phyloP scores from a whole-genome alignment of 2,113 vertebrate genomes.

The Paramisgurnus dabryanus region DNA sequence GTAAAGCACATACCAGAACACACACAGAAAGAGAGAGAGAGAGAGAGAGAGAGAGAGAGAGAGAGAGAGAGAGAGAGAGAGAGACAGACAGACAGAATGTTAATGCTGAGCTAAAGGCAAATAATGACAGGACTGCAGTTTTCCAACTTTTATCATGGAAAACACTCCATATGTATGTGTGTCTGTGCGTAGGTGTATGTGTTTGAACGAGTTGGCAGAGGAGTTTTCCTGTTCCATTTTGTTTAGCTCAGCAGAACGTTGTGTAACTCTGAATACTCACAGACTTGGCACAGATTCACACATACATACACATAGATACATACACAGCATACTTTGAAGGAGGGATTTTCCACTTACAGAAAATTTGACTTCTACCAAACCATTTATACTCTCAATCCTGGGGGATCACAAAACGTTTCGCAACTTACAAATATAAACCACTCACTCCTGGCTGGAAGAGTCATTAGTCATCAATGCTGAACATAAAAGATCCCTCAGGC shows the following conservation, averaged over 20 bases:
- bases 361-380: slow-evolving; percentile 3
- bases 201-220: slow-evolving; percentile 46
- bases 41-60: too few relatives aligned
- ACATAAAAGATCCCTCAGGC: slow-evolving; percentile 22
- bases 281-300: slow-evolving; percentile 16
- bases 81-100: slow-evolving; percentile 11
- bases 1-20: too few relatives aligned
- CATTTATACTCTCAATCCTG: not conserved
- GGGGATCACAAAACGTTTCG: not conserved
- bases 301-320: slow-evolving; percentile 12
- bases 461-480: slow-evolving; percentile 20
- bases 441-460: slow-evolving; percentile 14
- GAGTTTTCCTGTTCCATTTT: slow-evolving; percentile 39
- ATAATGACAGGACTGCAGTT: slow-evolving; percentile 8
- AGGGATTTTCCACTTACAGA: slow-evolving; percentile 45
- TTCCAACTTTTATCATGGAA: slow-evolving; percentile 30
- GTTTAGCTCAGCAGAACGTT: slow-evolving; percentile 54
- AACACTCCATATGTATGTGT: slow-evolving; percentile 30
- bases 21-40: too few relatives aligned
- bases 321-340: not conserved
- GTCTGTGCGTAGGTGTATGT: slow-evolving; percentile 30
- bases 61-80: not conserved
- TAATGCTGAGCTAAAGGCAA: not conserved
- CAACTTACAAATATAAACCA: slow-evolving; percentile 7
- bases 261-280: slow-evolving; percentile 22